Percentiles rank a stretch among this genome's conserved stretches.
These are phyloP conservation scores for Amphimallon solstitiale DNA, from an alignment of 2,888 invertebrate species.

Conservation along the genomic window DNA sequence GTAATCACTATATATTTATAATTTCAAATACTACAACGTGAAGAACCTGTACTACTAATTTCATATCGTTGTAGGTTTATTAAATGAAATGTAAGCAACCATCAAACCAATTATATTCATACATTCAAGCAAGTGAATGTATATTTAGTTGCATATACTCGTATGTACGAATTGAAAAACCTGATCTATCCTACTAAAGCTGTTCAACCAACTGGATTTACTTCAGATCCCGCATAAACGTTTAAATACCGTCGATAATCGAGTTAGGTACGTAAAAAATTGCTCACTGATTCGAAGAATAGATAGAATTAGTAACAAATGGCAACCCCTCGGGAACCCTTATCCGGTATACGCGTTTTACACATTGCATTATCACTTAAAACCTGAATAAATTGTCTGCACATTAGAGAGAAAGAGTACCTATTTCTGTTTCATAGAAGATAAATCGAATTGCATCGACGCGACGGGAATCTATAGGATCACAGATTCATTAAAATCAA, in stretches of 20 bases:
- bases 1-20: too few relatives aligned
- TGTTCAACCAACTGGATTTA: background rate
- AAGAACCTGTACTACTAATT: too few relatives aligned
- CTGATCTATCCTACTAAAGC: conserved; percentile 5
- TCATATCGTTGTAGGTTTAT: too few relatives aligned
- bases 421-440: too few relatives aligned
- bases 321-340: conserved; percentile 41
- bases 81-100: too few relatives aligned
- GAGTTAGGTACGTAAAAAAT: conserved; percentile 37
- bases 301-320: conserved; percentile 40
- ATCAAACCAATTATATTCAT: too few relatives aligned
- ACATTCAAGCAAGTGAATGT: background rate
- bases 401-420: background rate
- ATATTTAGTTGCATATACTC: background rate
- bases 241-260: conserved; percentile 36
- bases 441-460: too few relatives aligned
- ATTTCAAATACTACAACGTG: too few relatives aligned
- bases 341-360: conserved; percentile 24
- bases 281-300: conserved; percentile 43
- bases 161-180: background rate
- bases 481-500: too few relatives aligned
- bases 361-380: conserved; percentile 36
- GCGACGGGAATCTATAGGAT: too few relatives aligned
- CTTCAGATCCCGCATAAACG: conserved; percentile 20
- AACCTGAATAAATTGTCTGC: conserved; percentile 20